A percentile compares a stretch with the other conserved stretches of the same genome.
Evolutionary conservation across 1,140 invertebrate species (phyloP).

Genomic region (Dreissena rostriformis): DNA sequence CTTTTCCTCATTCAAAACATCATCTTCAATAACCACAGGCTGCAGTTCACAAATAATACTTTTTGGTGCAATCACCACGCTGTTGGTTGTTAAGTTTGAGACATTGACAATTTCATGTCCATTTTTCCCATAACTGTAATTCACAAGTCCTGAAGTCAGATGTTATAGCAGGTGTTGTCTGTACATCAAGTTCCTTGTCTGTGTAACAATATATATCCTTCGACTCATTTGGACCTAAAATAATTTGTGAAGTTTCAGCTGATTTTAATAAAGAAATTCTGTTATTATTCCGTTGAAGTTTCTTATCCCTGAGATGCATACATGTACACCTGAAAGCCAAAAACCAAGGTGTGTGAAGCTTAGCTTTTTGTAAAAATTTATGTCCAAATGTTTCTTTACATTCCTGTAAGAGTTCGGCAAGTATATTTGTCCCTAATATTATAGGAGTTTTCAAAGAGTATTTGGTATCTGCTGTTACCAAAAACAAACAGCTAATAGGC

Average conservation of each 20-base stretch:
- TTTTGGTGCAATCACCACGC: not conserved
- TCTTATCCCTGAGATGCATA: slow-evolving; percentile 43
- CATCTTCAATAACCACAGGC: slow-evolving; percentile 15
- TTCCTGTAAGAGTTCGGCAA: slow-evolving; percentile 28
- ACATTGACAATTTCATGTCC: slow-evolving; percentile 10
- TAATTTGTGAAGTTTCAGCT: slow-evolving; percentile 34
- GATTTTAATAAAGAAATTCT: slow-evolving; percentile 47
- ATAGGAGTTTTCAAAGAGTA: slow-evolving; percentile 17
- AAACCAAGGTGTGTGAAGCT: slow-evolving; percentile 46
- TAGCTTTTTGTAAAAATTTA: slow-evolving; percentile 47
- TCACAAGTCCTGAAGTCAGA: slow-evolving; percentile 38
- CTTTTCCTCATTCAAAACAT: not conserved
- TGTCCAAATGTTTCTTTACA: slow-evolving; percentile 22
- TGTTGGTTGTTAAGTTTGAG: slow-evolving; percentile 25
- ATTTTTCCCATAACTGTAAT: slow-evolving; percentile 38
- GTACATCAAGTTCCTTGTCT: slow-evolving; percentile 14
- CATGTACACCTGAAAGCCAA: slow-evolving; percentile 56
- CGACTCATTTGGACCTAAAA: slow-evolving; percentile 45
- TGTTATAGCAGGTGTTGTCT: slow-evolving; percentile 51
- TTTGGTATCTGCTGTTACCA: slow-evolving; percentile 26
- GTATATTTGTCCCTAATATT: slow-evolving; percentile 56
- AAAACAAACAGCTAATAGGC: slow-evolving; percentile 28
- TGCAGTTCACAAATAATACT: slow-evolving; percentile 42
- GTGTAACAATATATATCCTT: slow-evolving; percentile 40
- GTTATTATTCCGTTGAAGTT: slow-evolving; percentile 22